A percentile compares a stretch with the other conserved stretches of the same genome.
phyloP scores from a whole-genome alignment of 2,113 vertebrate genomes.

The Orycteropus afer region DNA sequence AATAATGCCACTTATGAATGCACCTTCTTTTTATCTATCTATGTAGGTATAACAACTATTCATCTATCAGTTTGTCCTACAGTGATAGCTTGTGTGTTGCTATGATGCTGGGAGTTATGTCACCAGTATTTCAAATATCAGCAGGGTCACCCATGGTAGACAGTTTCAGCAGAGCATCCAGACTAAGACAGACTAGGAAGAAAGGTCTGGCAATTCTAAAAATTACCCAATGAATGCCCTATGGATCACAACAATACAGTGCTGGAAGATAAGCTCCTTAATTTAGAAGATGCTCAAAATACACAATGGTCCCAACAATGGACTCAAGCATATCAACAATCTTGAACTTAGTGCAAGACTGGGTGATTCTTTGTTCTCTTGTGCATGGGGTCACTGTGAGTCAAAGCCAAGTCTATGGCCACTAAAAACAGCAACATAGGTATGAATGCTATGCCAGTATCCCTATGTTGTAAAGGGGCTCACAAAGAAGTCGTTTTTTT shows the following conservation, averaged over 20 bases:
- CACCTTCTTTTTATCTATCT: not conserved
- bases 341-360: not conserved
- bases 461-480: not conserved
- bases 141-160: not conserved
- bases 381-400: not conserved
- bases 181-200: not conserved
- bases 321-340: not conserved
- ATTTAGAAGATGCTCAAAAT: not conserved
- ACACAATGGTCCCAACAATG: not conserved
- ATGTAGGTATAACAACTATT: not conserved
- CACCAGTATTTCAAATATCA: not conserved
- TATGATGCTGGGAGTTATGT: not conserved
- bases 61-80: not conserved
- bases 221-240: not conserved
- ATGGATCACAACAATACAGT: not conserved
- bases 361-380: not conserved
- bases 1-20: not conserved
- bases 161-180: not conserved
- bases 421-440: too few species aligned
- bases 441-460: not conserved
- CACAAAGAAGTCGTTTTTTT: not conserved
- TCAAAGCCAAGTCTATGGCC: not conserved
- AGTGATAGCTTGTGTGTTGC: not conserved
- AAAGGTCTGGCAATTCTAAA: not conserved
- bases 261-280: not conserved